Conservation (phyloP, 2,797 vertebrate genomes). For the Paedocypris micromegethes region DNA sequence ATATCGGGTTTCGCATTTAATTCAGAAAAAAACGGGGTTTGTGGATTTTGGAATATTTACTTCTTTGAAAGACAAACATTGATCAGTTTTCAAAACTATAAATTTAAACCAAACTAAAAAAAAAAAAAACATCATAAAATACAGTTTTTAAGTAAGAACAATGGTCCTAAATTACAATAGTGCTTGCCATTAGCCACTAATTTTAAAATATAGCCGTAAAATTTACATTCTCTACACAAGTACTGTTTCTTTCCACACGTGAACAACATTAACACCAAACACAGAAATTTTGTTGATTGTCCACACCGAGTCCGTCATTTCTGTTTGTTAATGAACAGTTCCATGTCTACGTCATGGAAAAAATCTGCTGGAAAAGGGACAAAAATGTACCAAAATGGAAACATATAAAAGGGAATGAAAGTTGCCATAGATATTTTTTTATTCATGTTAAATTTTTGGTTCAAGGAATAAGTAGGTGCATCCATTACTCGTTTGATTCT, state of each 20-base stretch:
- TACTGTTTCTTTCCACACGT: constrained; percentile 98
- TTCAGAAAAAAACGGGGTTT: constrained; percentile 64
- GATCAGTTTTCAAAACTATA: constrained; percentile 60
- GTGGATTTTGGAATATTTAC: constrained; percentile 66
- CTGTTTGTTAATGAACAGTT: constrained; percentile 81
- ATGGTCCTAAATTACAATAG: constrained; percentile 97
- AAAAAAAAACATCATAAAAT: constrained; percentile 73
- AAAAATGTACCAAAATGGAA: constrained; percentile 79
- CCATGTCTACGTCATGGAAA: constrained; percentile 72
- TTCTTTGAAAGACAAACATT: constrained; percentile 70
- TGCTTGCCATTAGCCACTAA: constrained; percentile 97
- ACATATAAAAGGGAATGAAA: constrained; percentile 98
- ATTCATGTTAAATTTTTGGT: constrained; percentile 93
- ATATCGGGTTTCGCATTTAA: constrained; percentile 43
- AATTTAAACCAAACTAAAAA: constrained; percentile 61
- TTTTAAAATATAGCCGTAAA: constrained; percentile 99
- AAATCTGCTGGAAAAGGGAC: constrained; percentile 74
- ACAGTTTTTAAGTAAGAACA: constrained; percentile 79
- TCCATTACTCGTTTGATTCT: constrained; percentile 73
- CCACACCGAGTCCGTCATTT: constrained; percentile 94
- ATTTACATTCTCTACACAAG: constrained; percentile 99
- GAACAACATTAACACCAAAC: constrained; percentile 99
- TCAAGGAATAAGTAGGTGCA: constrained; percentile 97
- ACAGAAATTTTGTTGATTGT: constrained; percentile 99
- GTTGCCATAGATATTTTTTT: constrained; percentile 85